phyloP scores from a whole-genome alignment of 2,113 vertebrate genomes.

The Brevimyrus niger region DNA sequence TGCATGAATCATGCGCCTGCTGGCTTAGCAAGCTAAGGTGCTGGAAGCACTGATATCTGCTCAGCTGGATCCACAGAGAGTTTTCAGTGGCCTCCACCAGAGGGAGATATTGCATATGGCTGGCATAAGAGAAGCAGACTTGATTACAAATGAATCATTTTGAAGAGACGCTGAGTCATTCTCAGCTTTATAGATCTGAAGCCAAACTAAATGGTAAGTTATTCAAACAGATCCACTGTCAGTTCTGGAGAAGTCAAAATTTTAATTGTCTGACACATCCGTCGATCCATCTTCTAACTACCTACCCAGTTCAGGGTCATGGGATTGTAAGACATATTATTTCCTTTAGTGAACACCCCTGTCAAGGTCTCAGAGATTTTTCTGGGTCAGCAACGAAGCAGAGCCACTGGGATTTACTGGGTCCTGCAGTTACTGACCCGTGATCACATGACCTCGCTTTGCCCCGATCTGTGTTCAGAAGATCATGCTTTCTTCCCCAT shows the following conservation, averaged over 20 bases:
- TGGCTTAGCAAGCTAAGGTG: background rate
- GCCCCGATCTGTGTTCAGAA: background rate
- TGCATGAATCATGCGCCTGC: background rate
- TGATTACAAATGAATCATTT: slow-evolving; percentile 9
- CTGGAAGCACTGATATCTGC: slow-evolving; percentile 20
- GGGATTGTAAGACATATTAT: background rate
- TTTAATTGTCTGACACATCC: background rate
- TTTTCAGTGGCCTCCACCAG: slow-evolving; percentile 39
- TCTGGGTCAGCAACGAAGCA: background rate
- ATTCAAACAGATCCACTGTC: slow-evolving; percentile 29
- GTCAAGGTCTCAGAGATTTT: background rate
- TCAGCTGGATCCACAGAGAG: background rate
- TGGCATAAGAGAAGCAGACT: background rate
- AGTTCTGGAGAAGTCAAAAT: background rate
- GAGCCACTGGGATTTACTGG: background rate
- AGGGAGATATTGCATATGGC: slow-evolving; percentile 38
- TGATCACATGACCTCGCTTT: background rate
- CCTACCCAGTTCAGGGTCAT: background rate
- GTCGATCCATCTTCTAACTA: background rate
- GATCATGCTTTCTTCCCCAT: background rate
- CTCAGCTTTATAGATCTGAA: slow-evolving; percentile 36
- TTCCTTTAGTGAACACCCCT: background rate
- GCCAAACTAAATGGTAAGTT: slow-evolving; percentile 36
- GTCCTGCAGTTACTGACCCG: background rate
- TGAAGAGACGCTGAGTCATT: slow-evolving; percentile 48